phyloP scores from a whole-genome alignment of 1,140 invertebrate species.

The Calliphora vicina region DNA sequence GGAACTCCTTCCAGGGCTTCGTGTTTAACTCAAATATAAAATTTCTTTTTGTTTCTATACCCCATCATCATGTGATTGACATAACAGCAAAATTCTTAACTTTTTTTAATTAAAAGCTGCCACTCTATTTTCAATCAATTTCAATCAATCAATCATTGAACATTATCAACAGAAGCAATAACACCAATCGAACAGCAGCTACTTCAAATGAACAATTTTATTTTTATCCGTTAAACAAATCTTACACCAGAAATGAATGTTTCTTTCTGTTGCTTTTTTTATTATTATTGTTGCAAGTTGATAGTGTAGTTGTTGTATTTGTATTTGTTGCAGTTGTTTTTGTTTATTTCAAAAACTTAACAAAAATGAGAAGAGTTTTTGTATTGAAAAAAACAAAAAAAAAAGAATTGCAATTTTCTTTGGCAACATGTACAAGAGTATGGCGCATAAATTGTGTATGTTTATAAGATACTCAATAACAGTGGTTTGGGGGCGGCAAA shows the following conservation, averaged over 20 bases:
- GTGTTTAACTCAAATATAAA: too few relatives aligned
- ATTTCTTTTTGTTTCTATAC: too few relatives aligned
- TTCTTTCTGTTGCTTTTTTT: conserved; percentile 17
- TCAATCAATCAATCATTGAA: conserved; percentile 10
- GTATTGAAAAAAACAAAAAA: too few relatives aligned
- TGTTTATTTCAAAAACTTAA: not conserved
- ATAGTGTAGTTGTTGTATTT: not conserved
- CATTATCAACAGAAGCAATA: conserved; percentile 35
- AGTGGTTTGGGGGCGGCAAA: not conserved
- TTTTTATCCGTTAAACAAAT: conserved; percentile 63
- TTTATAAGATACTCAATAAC: not conserved
- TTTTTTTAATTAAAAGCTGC: not conserved
- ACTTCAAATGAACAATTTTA: conserved; percentile 46
- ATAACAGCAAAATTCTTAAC: not conserved
- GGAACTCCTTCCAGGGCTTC: too few relatives aligned
- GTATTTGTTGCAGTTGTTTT: too few relatives aligned
- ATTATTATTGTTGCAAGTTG: not conserved
- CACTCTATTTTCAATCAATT: not conserved
- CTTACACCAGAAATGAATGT: conserved; percentile 49
- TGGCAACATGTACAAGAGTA: conserved; percentile 29
- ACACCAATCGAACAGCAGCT: conserved; percentile 32
- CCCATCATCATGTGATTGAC: too few relatives aligned
- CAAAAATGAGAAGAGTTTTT: conserved; percentile 8
- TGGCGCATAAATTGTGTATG: conserved; percentile 4
- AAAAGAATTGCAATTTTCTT: conserved; percentile 34